A percentile compares a stretch with the other conserved stretches of the same genome.
phyloP scores from a whole-genome alignment of 2,113 vertebrate species.

The Datnioides undecimradiatus region DNA sequence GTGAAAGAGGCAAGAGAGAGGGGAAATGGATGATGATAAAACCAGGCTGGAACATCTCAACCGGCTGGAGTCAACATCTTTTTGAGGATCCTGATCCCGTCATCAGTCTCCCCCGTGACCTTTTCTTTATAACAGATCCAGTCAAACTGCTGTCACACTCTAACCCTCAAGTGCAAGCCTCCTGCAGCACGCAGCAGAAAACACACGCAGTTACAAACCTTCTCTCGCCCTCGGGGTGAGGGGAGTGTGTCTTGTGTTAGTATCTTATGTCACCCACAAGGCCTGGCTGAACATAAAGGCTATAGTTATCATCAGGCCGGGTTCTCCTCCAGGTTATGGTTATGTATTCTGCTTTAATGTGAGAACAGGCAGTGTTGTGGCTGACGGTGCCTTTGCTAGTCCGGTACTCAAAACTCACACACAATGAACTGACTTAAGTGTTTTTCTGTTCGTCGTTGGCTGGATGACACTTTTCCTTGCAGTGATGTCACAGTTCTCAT shows the following conservation, averaged over 20 bases:
- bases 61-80: neutral
- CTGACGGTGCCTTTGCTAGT: constrained; percentile 34
- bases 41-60: constrained; percentile 37
- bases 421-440: constrained; percentile 18
- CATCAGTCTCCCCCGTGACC: constrained; percentile 30
- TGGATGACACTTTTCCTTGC: constrained; percentile 33
- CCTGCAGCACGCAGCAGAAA: constrained; percentile 5
- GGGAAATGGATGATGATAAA: constrained; percentile 39
- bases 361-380: constrained; percentile 48
- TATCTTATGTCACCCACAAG: constrained; percentile 62
- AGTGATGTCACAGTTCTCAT: neutral
- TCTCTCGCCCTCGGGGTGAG: neutral
- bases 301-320: constrained; percentile 15
- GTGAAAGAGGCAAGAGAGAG: constrained; percentile 4
- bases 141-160: constrained; percentile 57
- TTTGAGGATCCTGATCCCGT: constrained; percentile 1
- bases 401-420: constrained; percentile 51
- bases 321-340: constrained; percentile 22
- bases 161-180: constrained; percentile 39
- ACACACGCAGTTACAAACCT: constrained; percentile 20
- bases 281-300: constrained; percentile 62
- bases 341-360: constrained; percentile 26
- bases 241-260: constrained; percentile 48
- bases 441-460: constrained; percentile 43
- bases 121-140: constrained; percentile 42